Base-by-base conservation (phyloP, 2,797 vertebrate genomes). In the Melanotaenia maccullochi region DNA sequence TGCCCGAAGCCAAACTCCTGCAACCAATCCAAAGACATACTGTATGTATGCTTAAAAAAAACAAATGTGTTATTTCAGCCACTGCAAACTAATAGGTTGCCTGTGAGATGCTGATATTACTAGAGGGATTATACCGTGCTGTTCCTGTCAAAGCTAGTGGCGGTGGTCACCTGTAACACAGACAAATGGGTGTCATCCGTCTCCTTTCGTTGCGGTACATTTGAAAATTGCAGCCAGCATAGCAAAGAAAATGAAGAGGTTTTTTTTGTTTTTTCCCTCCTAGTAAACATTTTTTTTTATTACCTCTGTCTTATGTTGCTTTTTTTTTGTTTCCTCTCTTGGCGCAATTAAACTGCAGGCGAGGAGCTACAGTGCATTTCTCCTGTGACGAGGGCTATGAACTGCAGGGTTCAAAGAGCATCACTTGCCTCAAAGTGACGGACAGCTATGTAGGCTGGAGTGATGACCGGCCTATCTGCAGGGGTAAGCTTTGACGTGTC, bases 381-480 rank as follows among this genome's bases (percentile, higher is more conserved):
- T 95, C 97, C 91, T 99, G 98, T 69, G 97, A 96, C 0, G 98
- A 99, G 84, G 97, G 98, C 82, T 99, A 99, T 16, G 98, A 99
- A 82, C 94, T 99, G 65, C 98, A 99, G 86, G 98, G 98, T 56
- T 99, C 98, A 73, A 99, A 97, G 89, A 96, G 97, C 93, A 98
- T 99, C 95, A 98, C 95, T 89, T 99, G 98, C 69, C 96, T 99
- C 92, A 92, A 96, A 75, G 96, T 99, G 87, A 99, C 97, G 0
- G 97, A 99, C 94, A 96, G 97, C 87, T 98, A 98, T 20, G 97
- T 98, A 0, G 98, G 98, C 18, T 99, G 98, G 98, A 99, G 97
- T 30, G 98, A 99, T 84, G 98, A 99, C 82, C 93, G 97, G 68
- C 98, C 98, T 0, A 96, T 98, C 81, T 99, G 98, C 93, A 96